Conservation (phyloP, 1,140 invertebrate genomes). For the Cyclina sinensis region DNA sequence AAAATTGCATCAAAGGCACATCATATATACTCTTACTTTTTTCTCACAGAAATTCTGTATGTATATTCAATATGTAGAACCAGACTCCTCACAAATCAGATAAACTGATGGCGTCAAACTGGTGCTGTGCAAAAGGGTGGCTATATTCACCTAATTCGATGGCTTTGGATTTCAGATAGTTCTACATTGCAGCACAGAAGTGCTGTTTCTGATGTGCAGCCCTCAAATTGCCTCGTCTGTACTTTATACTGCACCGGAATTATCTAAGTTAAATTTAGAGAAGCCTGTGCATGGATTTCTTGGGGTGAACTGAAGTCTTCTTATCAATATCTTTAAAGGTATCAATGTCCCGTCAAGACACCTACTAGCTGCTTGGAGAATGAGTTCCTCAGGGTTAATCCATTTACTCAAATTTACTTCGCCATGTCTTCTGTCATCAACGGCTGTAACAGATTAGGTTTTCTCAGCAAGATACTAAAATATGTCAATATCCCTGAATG, state of each 20-base stretch:
- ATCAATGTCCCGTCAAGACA: slow-evolving; percentile 3
- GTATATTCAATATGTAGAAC: too few species aligned
- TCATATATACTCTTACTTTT: too few species aligned
- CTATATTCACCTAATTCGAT: slow-evolving; percentile 21
- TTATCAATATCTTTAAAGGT: slow-evolving; percentile 25
- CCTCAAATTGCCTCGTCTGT: too few species aligned
- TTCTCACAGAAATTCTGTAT: too few species aligned
- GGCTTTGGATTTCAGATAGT: slow-evolving; percentile 58
- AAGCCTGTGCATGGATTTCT: slow-evolving; percentile 33
- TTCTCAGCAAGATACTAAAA: too few species aligned
- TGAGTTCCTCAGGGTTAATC: slow-evolving; percentile 45
- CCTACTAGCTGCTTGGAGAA: not conserved
- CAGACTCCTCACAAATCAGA: slow-evolving; percentile 16
- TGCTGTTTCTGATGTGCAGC: slow-evolving; percentile 59
- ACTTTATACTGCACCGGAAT: slow-evolving; percentile 36
- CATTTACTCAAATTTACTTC: too few species aligned
- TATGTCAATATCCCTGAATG: not conserved
- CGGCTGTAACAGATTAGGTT: too few species aligned
- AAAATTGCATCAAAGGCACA: too few species aligned
- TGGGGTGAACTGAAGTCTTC: slow-evolving; percentile 42
- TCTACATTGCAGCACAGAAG: too few species aligned
- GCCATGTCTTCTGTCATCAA: too few species aligned
- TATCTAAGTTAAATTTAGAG: slow-evolving; percentile 37
- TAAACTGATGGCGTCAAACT: slow-evolving; percentile 29
- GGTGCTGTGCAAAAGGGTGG: slow-evolving; percentile 13